A percentile compares a stretch with the other conserved stretches of the same genome.
These are phyloP conservation scores for Campoplex nolae DNA, from an alignment of 2,888 invertebrate genomes.

Conservation along the genomic window DNA sequence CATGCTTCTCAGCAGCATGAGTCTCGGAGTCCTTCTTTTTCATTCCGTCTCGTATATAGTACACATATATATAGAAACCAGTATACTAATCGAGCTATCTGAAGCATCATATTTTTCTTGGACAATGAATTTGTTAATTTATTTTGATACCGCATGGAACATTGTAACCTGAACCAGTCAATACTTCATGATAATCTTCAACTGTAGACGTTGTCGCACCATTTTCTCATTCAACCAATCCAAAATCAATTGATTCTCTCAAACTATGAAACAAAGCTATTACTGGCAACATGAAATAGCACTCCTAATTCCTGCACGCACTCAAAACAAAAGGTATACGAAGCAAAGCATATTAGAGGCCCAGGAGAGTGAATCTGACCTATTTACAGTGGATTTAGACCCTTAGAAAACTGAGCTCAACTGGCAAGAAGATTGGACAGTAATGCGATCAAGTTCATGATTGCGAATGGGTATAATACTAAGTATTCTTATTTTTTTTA, in stretches of 20 bases:
- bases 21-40: constrained; percentile 51
- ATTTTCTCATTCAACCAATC: not conserved
- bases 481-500: constrained; percentile 50
- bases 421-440: constrained; percentile 14
- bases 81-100: not conserved
- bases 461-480: constrained; percentile 16
- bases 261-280: not conserved
- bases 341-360: not conserved
- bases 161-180: not conserved
- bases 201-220: no score
- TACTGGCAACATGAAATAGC: not conserved
- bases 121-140: not conserved
- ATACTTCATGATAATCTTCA: not conserved
- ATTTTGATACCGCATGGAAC: not conserved
- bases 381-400: not conserved
- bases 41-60: constrained; percentile 23
- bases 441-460: constrained; percentile 18
- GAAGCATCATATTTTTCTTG: not conserved
- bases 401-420: not conserved
- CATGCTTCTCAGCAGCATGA: constrained; percentile 43
- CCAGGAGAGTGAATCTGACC: not conserved
- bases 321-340: not conserved
- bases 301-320: not conserved
- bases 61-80: not conserved
- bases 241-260: not conserved